Base-by-base conservation (phyloP, 1,140 invertebrate species). In the Drosophila navojoa region DNA sequence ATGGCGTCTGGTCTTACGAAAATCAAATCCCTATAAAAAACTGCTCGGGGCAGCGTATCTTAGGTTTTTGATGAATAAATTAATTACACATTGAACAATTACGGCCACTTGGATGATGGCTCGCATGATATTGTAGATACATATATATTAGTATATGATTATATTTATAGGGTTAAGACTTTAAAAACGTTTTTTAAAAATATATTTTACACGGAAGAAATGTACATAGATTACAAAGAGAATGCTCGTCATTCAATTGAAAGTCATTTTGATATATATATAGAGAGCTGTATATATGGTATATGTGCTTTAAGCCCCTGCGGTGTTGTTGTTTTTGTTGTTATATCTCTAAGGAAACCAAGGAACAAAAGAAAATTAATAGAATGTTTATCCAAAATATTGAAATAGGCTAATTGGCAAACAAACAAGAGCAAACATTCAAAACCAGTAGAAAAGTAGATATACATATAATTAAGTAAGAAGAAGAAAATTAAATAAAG, bases 311-410 rank as follows among this genome's bases (percentile, higher is more conserved):
- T 38, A 62, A 77, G 82, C 84, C 79, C 79, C 76, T 87, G 73
- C 76, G 66, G 67, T 87, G 84, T 87, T 87, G 84, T 87, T 87
- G 84, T 87, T 87, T 89, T 87, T 87, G 84, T 87, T 89, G 84
- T 87, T 89, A 87, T 87, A 86, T 81, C 59, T 58, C 71, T 73
- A 73, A 69, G 27, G 35, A 54, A 87, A 87, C 76, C 67, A 40
- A 82, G 79, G 10, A 11, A 38, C 3, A 11, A 38, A 38, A 38
- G 0, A 4, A 38, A 38, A 7, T 3, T 1, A 38, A 7, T 38
- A 73, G 42, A 45, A 82, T 40, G 52, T 50, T 63, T 71, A 78
- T 67, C 69, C 64, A 81, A 84, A 64, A 76, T 79, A 61, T 71
- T 49, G 67, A 69, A 80, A 84, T 62, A 59, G 81, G 69, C 84